Evolutionary conservation across 2,888 invertebrate genomes (phyloP), one percentile per base, ranked within the genome.

Genomic region (Phrixothrix hirtus): DNA sequence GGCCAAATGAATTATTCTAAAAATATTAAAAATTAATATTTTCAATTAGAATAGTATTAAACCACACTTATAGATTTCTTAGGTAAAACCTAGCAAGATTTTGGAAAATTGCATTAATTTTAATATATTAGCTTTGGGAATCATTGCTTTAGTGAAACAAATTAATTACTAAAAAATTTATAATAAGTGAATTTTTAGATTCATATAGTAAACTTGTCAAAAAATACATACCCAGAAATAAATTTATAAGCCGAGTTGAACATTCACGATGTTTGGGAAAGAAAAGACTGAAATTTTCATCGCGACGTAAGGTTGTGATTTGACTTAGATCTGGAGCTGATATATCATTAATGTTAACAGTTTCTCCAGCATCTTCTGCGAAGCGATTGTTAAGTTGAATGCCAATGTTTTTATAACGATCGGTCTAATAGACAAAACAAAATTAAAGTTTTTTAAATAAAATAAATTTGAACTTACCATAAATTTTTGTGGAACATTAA

Each of bases 251-350:
- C 57, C 83, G 78, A 0, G 81, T 81, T 2, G 92, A 89, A 69
- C 88, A 82, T 36, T 78, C 78, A 30, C 86, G 82, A 70, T 93
- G 92, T 12, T 72, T 76, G 0, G 87, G 85, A 48, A 87, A 79
- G 68, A 92, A 92, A 10, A 89, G 76, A 0, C 89, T 89, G 74
- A 92, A 92, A 60, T 83, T 81, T 0, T 81, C 79, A 48, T 84
- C 83, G 1, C 79, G 75, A 1, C 79, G 79, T 46, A 89, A 74
- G 54, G 81, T 77, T 57, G 79, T 69, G 0, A 86, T 82, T 10
- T 81, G 64, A 1, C 73, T 76, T 52, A 88, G 75, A 56, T 83
- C 76, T 0, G 88, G 88, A 32, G 83, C 63, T 1, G 73, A 64
- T 12, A 76, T 75, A 58, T 82, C 69, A 55, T 78, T 79, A n/a